Conservation (phyloP, 2,797 vertebrate genomes). For the Acrossocheilus wenchowensis region DNA sequence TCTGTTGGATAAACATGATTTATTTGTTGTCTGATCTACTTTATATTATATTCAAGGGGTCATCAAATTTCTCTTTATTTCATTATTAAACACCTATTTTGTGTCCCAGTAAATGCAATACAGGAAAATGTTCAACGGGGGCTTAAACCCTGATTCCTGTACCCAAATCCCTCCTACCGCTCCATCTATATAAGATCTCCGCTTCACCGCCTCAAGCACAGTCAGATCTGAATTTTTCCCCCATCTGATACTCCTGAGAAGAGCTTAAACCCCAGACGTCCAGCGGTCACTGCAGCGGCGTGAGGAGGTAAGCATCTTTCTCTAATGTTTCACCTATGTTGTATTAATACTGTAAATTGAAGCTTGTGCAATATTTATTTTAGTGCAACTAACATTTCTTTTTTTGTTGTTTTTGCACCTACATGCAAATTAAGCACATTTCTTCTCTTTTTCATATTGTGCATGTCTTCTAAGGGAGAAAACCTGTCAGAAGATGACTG, state of each 20-base stretch:
- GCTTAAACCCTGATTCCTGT: not conserved
- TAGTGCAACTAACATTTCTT: not conserved
- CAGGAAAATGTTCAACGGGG: not conserved
- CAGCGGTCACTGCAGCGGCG: not conserved
- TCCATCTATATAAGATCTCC: constrained; percentile 25
- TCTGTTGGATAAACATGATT: not conserved
- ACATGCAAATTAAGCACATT: not conserved
- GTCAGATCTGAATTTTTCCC: not conserved
- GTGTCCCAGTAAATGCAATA: not conserved
- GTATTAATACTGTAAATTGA: not conserved
- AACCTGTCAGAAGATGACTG: constrained; percentile 35
- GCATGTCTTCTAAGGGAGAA: not conserved
- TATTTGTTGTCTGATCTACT: not conserved
- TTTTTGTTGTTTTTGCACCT: too few species aligned
- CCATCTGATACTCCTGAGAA: not conserved
- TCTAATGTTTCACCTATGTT: not conserved
- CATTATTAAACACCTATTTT: not conserved
- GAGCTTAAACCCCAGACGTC: not conserved
- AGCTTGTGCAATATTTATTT: not conserved
- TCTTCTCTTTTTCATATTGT: not conserved
- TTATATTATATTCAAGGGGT: not conserved
- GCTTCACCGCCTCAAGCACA: not conserved
- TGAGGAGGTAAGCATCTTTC: not conserved
- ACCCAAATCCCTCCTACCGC: constrained; percentile 11
- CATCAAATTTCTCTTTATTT: not conserved